Percentiles rank a stretch among this genome's conserved stretches.
Evolutionary conservation across 64 coral and sea anemone genomes (phyloP).

Genomic region (Platygyra sinensis): DNA sequence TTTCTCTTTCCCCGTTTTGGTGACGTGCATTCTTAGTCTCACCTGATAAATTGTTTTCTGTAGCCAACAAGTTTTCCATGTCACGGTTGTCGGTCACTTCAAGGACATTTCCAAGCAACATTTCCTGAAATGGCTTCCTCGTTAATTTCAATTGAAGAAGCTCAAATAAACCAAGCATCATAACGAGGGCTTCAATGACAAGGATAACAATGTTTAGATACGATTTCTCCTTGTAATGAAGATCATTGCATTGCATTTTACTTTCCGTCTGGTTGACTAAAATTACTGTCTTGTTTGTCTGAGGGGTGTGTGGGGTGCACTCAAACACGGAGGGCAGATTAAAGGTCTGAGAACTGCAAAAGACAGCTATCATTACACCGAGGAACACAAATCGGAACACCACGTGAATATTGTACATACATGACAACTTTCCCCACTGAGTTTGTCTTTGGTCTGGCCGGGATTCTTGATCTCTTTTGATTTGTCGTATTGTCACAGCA

Average conservation of each 20-base stretch:
- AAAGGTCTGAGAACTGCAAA: not conserved
- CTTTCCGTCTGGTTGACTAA: not conserved
- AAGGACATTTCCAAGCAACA: too few relatives aligned
- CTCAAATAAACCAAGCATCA: not conserved
- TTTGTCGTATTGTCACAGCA: not conserved
- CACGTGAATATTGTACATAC: not conserved
- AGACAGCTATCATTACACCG: not conserved
- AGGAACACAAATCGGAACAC: not conserved
- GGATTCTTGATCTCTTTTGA: not conserved
- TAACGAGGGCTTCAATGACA: not conserved
- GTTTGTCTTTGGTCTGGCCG: not conserved
- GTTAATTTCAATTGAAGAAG: not conserved
- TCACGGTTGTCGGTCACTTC: too few relatives aligned
- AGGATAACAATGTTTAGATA: not conserved
- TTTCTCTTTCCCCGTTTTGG: too few relatives aligned
- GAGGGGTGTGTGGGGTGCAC: not conserved
- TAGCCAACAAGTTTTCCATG: too few relatives aligned
- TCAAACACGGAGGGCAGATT: not conserved
- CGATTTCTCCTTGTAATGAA: slow-evolving; percentile 8
- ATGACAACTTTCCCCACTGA: not conserved
- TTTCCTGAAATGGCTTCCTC: too few relatives aligned
- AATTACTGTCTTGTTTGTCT: not conserved
- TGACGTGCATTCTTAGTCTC: too few relatives aligned
- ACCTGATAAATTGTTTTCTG: too few relatives aligned
- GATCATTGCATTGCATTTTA: not conserved